Evolutionary conservation across 2,113 vertebrate species (phyloP).

Genomic region (Chinchilla lanigera): DNA sequence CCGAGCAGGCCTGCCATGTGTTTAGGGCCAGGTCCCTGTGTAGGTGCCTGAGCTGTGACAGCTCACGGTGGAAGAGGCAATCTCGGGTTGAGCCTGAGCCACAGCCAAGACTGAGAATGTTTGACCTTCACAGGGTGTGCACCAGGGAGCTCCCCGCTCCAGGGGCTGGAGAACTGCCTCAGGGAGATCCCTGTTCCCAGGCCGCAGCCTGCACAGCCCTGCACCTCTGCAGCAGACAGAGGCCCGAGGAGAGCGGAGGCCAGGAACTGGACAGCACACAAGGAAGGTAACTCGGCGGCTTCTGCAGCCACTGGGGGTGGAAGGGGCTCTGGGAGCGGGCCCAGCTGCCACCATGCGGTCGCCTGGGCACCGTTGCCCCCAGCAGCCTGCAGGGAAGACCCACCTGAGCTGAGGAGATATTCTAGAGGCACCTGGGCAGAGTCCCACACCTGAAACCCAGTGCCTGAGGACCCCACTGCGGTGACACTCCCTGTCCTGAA

Average conservation of each 20-base stretch:
- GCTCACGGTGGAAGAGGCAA: neutral
- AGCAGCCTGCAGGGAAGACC: neutral
- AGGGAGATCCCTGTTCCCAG: slow-evolving; percentile 51
- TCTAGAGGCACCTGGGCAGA: neutral
- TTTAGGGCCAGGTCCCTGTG: neutral
- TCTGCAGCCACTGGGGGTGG: fast-evolving
- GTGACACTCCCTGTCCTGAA: neutral
- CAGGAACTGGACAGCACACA: neutral
- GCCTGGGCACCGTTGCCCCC: too few species aligned
- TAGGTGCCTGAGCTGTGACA: neutral
- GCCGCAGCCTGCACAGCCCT: neutral
- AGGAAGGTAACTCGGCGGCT: slow-evolving; percentile 60
- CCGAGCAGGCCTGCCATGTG: fast-evolving
- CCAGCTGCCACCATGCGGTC: fast-evolving
- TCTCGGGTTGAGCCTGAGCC: neutral
- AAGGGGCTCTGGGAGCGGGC: neutral
- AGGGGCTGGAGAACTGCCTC: slow-evolving; percentile 75
- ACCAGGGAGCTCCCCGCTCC: slow-evolving; percentile 59
- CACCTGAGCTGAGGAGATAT: neutral
- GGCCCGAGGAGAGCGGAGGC: neutral
- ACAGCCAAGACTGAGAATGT: neutral
- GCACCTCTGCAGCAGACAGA: neutral
- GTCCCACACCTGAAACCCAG: neutral
- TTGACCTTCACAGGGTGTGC: slow-evolving; percentile 60
- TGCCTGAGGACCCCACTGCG: neutral